These are phyloP conservation scores for Pheosia gnoma DNA, from an alignment of 2,888 invertebrate species.

Conservation along the genomic window DNA sequence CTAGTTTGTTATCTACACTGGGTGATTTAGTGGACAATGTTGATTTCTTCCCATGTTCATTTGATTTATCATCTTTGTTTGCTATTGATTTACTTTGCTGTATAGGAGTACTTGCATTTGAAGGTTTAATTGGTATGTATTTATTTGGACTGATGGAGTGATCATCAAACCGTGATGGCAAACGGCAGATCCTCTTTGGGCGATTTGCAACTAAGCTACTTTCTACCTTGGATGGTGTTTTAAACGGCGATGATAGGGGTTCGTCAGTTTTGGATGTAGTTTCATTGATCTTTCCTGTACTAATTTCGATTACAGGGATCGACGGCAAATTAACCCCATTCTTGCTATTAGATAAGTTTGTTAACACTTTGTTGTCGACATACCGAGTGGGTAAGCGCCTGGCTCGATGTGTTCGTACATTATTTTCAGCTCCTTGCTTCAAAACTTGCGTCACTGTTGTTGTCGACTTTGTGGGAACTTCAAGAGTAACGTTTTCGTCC, in stretches of 20 bases:
- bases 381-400: slow-evolving; percentile 61
- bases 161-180: slow-evolving; percentile 70
- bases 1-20: slow-evolving; percentile 18
- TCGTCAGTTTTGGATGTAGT: slow-evolving; percentile 21
- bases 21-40: slow-evolving; percentile 7
- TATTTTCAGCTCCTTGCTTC: slow-evolving; percentile 10
- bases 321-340: slow-evolving; percentile 19
- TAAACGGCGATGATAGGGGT: slow-evolving; percentile 42
- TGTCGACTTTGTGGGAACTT: slow-evolving; percentile 30
- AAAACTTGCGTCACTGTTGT: slow-evolving; percentile 26
- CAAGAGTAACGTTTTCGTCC: slow-evolving; percentile 61
- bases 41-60: neutral
- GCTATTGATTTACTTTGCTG: slow-evolving; percentile 35
- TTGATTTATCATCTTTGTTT: neutral
- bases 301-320: neutral
- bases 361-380: slow-evolving; percentile 50
- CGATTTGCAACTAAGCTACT: slow-evolving; percentile 53
- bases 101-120: slow-evolving; percentile 69
- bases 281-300: slow-evolving; percentile 10
- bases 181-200: slow-evolving; percentile 63
- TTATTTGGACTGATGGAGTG: slow-evolving; percentile 68
- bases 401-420: slow-evolving; percentile 53
- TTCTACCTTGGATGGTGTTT: slow-evolving; percentile 51
- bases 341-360: slow-evolving; percentile 48
- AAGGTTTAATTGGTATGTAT: slow-evolving; percentile 60